Evolutionary conservation across 2,888 invertebrate species (phyloP).

Genomic region (Tineola bisselliella): DNA sequence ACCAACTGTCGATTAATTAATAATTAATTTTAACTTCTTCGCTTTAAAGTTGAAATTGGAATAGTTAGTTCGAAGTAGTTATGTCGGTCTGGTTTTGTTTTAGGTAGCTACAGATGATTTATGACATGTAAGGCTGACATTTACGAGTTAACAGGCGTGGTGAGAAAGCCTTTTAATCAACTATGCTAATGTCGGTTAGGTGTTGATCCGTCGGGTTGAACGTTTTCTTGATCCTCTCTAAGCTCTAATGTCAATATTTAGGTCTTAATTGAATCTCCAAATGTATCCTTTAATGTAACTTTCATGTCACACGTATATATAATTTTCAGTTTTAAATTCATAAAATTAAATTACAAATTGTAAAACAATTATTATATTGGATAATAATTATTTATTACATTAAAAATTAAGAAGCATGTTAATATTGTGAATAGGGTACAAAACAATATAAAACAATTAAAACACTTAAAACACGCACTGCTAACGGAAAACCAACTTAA

Average conservation of each 20-base stretch:
- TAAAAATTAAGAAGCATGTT: too few relatives aligned
- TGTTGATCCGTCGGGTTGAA: slow-evolving; percentile 45
- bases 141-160: slow-evolving; percentile 59
- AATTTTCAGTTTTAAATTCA: too few relatives aligned
- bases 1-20: slow-evolving; percentile 3
- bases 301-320: slow-evolving; percentile 27
- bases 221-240: slow-evolving; percentile 32
- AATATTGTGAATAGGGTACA: too few relatives aligned
- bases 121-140: slow-evolving; percentile 62
- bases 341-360: too few relatives aligned
- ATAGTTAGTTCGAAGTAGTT: slow-evolving; percentile 11
- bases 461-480: too few relatives aligned
- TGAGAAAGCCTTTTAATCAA: slow-evolving; percentile 64
- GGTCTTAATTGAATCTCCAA: slow-evolving; percentile 54
- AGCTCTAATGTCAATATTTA: slow-evolving; percentile 53
- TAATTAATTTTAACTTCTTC: slow-evolving; percentile 21
- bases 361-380: too few relatives aligned
- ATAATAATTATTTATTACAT: too few relatives aligned
- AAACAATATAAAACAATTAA: too few relatives aligned
- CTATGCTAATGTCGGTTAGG: slow-evolving; percentile 58
- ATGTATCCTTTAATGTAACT: slow-evolving; percentile 51
- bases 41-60: slow-evolving; percentile 22
- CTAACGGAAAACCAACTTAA: too few relatives aligned
- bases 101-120: slow-evolving; percentile 63
- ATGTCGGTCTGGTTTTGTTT: neutral